Evolutionary conservation across 2,113 vertebrate genomes (phyloP).

Genomic region (Alosa alosa): DNA sequence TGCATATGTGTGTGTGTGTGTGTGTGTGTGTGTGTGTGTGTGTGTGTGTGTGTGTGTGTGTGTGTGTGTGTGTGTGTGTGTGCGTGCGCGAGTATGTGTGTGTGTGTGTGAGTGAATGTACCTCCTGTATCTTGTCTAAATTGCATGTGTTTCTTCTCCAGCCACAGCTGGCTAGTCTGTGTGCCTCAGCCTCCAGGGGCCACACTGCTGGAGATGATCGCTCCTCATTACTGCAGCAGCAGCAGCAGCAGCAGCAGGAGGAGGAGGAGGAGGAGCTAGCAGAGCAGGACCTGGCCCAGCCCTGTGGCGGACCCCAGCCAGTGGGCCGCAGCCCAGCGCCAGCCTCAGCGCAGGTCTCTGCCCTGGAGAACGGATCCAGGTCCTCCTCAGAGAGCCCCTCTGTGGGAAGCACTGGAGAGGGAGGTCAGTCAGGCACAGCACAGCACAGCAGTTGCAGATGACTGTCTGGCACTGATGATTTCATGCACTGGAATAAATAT

Average conservation of each 20-base stretch:
- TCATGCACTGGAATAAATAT: not conserved
- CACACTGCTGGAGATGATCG: conserved; percentile 57
- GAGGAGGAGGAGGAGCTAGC: conserved; percentile 46
- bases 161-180: conserved; percentile 70
- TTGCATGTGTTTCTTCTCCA: conserved; percentile 31
- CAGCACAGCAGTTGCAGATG: not conserved
- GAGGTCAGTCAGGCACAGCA: conserved; percentile 64
- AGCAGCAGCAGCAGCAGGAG: conserved; percentile 60
- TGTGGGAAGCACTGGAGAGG: conserved; percentile 73
- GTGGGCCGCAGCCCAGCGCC: not conserved
- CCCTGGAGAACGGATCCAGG: conserved; percentile 50
- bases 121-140: not conserved
- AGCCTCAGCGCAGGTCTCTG: conserved; percentile 1
- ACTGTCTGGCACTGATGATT: not conserved
- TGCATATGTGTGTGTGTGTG: not conserved
- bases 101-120: not conserved
- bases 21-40: not conserved
- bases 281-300: conserved; percentile 33
- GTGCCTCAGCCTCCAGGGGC: conserved; percentile 65
- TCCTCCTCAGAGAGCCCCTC: conserved; percentile 78
- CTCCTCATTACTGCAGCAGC: conserved; percentile 67
- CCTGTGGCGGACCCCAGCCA: conserved; percentile 14
- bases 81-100: not conserved
- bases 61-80: not conserved
- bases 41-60: not conserved